A percentile compares a stretch with the other conserved stretches of the same genome.
Conservation (phyloP, 2,888 invertebrate genomes). For the Embidobia sp. region DNA sequence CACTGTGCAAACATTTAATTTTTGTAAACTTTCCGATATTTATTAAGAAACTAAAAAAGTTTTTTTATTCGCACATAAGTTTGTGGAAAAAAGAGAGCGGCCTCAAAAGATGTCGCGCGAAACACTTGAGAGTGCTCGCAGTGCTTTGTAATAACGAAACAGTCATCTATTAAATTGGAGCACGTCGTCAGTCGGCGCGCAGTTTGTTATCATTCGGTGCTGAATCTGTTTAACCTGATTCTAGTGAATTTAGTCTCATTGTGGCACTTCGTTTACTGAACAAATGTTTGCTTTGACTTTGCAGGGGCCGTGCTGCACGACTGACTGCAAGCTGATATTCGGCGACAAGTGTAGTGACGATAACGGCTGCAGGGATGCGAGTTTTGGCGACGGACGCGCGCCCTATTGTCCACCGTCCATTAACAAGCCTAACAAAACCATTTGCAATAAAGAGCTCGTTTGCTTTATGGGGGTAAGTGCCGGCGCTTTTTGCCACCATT, state of each 20-base stretch:
- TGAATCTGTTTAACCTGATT: constrained; percentile 62
- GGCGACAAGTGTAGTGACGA: constrained; percentile 95
- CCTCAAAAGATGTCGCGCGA: no score
- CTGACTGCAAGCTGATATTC: constrained; percentile 91
- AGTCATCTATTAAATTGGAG: constrained; percentile 41
- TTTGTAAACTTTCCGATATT: no score
- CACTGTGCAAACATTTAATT: no score
- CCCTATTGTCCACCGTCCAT: constrained; percentile 96
- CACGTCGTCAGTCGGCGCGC: constrained; percentile 28
- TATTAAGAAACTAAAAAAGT: no score
- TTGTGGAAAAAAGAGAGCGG: no score
- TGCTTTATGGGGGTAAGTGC: constrained; percentile 96
- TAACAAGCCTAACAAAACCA: constrained; percentile 96
- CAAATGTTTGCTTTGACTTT: constrained; percentile 65
- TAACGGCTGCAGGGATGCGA: constrained; percentile 96
- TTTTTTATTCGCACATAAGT: no score
- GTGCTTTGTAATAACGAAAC: constrained; percentile 22
- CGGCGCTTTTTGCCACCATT: constrained; percentile 15
- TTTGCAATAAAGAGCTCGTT: constrained; percentile 98
- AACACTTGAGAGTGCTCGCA: neutral
- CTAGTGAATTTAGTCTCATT: constrained; percentile 62
- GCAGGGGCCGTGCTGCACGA: constrained; percentile 97
- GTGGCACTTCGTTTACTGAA: constrained; percentile 62
- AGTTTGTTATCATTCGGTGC: constrained; percentile 55
- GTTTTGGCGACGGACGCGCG: constrained; percentile 94